Evolutionary conservation across 2,113 vertebrate species (phyloP).

Genomic region (Mobula hypostoma): DNA sequence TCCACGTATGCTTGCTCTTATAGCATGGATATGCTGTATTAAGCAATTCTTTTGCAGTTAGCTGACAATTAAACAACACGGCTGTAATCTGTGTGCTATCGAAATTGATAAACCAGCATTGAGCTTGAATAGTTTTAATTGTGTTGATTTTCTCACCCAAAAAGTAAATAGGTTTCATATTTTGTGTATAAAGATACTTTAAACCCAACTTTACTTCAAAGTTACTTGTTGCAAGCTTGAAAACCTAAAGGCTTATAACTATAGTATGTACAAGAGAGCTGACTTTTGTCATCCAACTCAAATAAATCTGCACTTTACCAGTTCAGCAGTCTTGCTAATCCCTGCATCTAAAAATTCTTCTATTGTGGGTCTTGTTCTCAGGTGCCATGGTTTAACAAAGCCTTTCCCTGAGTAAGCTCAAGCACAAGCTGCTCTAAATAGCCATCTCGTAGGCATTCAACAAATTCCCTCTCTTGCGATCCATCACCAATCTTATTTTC

Average conservation of each 20-base stretch:
- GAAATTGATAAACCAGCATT: background rate
- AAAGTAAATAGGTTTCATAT: background rate
- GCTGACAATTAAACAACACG: background rate
- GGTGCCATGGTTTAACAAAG: too few relatives aligned
- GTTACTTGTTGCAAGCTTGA: background rate
- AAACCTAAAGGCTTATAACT: background rate
- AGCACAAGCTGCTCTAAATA: too few relatives aligned
- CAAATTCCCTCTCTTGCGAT: too few relatives aligned
- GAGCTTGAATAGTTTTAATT: background rate
- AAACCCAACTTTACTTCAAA: background rate
- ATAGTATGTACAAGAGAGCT: background rate
- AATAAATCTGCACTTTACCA: too few relatives aligned
- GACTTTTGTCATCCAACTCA: background rate
- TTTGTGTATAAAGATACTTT: background rate
- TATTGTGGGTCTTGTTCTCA: too few relatives aligned
- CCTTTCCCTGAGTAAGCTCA: too few relatives aligned
- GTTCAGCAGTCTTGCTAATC: too few relatives aligned
- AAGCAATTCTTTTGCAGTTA: background rate
- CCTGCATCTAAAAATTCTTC: too few relatives aligned
- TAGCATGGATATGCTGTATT: background rate
- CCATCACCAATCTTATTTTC: too few relatives aligned
- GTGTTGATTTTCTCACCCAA: background rate
- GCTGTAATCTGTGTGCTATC: background rate
- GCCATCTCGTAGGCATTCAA: too few relatives aligned
- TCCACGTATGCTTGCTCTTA: background rate